Conservation (phyloP, 2,797 vertebrate genomes). For the Tangara arthus region DNA sequence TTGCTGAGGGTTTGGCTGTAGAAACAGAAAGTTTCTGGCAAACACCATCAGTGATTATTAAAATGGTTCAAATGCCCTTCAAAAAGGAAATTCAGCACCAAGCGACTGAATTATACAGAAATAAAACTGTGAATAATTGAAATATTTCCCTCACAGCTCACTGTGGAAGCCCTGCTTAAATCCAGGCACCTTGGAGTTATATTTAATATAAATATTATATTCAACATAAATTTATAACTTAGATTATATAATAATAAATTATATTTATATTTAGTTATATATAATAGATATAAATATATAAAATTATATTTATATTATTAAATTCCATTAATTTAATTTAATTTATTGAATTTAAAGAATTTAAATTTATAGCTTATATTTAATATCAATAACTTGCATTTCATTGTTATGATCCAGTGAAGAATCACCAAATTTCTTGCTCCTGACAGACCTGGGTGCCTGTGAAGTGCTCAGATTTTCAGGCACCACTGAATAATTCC, state of each 20-base stretch:
- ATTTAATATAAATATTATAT: fast-evolving
- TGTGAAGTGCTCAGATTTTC: too few species aligned
- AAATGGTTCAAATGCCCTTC: not conserved
- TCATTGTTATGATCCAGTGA: too few species aligned
- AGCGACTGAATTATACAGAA: not conserved
- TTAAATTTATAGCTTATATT: not conserved
- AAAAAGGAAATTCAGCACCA: not conserved
- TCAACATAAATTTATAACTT: not conserved
- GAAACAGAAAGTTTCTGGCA: not conserved
- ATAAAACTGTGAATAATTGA: not conserved
- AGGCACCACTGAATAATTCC: too few species aligned
- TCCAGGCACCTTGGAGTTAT: not conserved
- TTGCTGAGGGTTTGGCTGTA: not conserved
- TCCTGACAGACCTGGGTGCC: too few species aligned
- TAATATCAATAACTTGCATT: too few species aligned
- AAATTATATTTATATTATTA: too few species aligned
- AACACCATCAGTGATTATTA: not conserved
- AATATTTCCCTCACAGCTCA: not conserved
- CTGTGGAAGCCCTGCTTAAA: not conserved
- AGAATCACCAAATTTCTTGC: too few species aligned
- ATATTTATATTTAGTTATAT: too few species aligned
- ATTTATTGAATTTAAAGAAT: too few species aligned
- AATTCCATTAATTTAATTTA: too few species aligned
- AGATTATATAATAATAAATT: too few species aligned
- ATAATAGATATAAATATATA: too few species aligned